Base-by-base conservation (phyloP, 2,113 vertebrate genomes). In the Hippocampus zosterae region DNA sequence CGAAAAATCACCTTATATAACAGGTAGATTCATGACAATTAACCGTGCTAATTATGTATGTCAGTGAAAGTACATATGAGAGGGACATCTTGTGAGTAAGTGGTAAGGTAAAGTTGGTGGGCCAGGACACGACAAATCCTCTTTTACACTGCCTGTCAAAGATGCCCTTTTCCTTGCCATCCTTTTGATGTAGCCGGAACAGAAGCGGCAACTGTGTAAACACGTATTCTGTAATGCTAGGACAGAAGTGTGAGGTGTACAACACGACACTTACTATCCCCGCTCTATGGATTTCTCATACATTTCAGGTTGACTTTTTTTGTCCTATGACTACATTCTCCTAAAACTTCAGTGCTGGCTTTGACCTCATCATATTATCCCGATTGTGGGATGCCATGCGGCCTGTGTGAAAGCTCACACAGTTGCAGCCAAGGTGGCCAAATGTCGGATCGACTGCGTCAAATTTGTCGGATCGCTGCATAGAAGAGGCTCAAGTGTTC, bases 11-110 rank as follows among this genome's bases (percentile, higher is more conserved):
- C 25, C 57, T 2, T 40, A 48, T 56, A 21, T 46, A n/a, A 16
- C 1, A 1, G 9, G 19, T 40, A 25, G 55, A 65, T 50, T 50
- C 23, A 8, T 68, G 50, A 62, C 15, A 53, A 25, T 55, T 56
- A 52, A 59, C 69, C 67, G 77, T 75, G 72, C 64, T 60, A 29
- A 13, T 68, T 25, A 67, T 48, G 8, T 52, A 23, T 23, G 40
- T n/a, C 23, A 65, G 44, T 29, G 29, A 29, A 29, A 29, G 29
- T 29, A 29, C 29, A 29, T 29, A 3, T 57, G 65, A 69, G 41
- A 65, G 40, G 65, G 59, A 55, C 33, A 48, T 76, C 59, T 18
- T 60, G 12, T 27, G 23, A 27, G 55, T 75, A 62, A 76, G 62
- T 37, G 52, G 73, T 44, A 56, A 29, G 40, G 65, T 19, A 71